Percentiles rank a stretch among this genome's conserved stretches.
Evolutionary conservation across 2,797 vertebrate genomes (phyloP).

Genomic region (Anolis apletophallus): DNA sequence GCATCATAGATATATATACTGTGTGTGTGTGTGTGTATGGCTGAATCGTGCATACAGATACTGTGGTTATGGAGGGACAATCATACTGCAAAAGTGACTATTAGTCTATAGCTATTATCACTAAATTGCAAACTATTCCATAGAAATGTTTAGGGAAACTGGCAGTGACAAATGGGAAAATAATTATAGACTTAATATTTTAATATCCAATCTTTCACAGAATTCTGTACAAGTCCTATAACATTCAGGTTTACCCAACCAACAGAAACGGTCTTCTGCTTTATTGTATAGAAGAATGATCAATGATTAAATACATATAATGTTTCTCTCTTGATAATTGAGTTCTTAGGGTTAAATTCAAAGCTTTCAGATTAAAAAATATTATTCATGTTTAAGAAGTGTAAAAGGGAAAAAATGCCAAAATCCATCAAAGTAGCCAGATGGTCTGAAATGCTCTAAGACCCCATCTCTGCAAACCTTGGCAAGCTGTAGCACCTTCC

Average conservation of each 20-base stretch:
- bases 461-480: conserved; percentile 56
- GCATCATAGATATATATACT: too few relatives aligned
- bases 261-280: neutral
- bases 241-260: neutral
- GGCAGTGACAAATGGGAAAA: neutral
- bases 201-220: neutral
- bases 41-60: too few relatives aligned
- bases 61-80: too few relatives aligned
- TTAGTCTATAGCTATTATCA: neutral
- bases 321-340: conserved; percentile 2
- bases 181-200: neutral
- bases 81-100: neutral
- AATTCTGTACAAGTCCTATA: neutral
- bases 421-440: conserved; percentile 56
- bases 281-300: neutral
- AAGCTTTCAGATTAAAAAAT: conserved; percentile 41
- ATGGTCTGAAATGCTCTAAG: conserved; percentile 53
- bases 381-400: conserved; percentile 25
- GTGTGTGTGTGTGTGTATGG: too few relatives aligned
- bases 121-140: neutral
- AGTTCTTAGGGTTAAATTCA: conserved; percentile 61
- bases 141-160: neutral
- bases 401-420: conserved; percentile 29
- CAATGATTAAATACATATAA: neutral
- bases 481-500: neutral